A percentile compares a stretch with the other conserved stretches of the same genome.
Evolutionary conservation across 2,797 vertebrate genomes (phyloP).

Genomic region (Epinephelus malabaricus): DNA sequence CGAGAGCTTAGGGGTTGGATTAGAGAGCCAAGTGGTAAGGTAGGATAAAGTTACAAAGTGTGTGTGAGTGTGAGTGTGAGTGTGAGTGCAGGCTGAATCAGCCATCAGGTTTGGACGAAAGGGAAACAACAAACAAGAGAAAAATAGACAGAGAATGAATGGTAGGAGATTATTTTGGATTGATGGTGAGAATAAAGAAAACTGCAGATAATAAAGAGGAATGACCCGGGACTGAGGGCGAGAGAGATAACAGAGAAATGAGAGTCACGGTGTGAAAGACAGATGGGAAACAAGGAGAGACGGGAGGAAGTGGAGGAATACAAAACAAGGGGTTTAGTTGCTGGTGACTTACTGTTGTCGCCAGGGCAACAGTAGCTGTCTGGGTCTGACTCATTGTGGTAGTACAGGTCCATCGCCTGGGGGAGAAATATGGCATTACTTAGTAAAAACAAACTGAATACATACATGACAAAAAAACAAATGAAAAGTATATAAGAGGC

Average conservation of each 20-base stretch:
- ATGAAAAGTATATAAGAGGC: not conserved
- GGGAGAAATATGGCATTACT: conserved; percentile 51
- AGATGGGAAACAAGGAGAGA: conserved; percentile 25
- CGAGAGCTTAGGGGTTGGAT: conserved; percentile 57
- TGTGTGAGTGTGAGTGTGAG: conserved; percentile 3
- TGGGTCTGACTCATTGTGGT: conserved; percentile 85
- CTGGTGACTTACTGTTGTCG: conserved; percentile 84
- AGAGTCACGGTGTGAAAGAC: conserved; percentile 21
- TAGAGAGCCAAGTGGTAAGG: conserved; percentile 42
- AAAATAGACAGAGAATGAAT: conserved; percentile 32
- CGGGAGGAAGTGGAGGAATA: conserved; percentile 39
- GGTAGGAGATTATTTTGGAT: conserved; percentile 18
- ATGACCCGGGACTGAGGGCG: not conserved
- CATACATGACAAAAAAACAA: conserved; percentile 19
- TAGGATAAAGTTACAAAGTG: conserved; percentile 30
- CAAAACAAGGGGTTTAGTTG: conserved; percentile 56
- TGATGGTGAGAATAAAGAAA: conserved; percentile 34
- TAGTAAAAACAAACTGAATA: conserved; percentile 26
- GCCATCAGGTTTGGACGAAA: conserved; percentile 4
- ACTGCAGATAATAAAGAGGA: conserved; percentile 37
- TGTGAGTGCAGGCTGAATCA: conserved; percentile 10
- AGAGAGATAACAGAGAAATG: conserved; percentile 12
- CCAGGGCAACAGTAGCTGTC: conserved; percentile 84
- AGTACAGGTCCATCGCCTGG: conserved; percentile 88
- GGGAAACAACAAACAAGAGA: conserved; percentile 23